Evolutionary conservation across 53 echinoderm and acorn worm genomes (phyloP).

Genomic region (Apostichopus leukothele): DNA sequence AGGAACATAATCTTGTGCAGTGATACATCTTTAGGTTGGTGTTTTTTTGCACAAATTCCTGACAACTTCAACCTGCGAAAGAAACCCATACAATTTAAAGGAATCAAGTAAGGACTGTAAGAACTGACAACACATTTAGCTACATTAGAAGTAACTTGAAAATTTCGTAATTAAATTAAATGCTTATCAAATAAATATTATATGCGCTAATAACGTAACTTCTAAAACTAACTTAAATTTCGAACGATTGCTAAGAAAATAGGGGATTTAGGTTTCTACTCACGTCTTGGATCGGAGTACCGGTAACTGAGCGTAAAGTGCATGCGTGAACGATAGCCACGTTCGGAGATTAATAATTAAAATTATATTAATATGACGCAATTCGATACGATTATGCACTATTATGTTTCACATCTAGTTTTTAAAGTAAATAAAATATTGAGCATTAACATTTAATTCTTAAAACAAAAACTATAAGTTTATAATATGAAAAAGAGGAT

Average conservation of each 20-base stretch:
- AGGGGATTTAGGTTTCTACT: neutral
- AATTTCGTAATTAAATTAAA: no score
- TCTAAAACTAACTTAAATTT: neutral
- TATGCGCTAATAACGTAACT: neutral
- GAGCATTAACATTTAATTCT: neutral
- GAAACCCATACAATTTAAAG: conserved; percentile 44
- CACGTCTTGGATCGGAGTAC: conserved; percentile 21
- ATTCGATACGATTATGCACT: no score
- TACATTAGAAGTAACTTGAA: no score
- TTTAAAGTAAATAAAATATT: neutral
- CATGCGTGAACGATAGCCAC: conserved; percentile 2
- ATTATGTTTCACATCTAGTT: no score
- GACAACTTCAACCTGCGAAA: conserved; percentile 50
- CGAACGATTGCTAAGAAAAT: conserved; percentile 17
- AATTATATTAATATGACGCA: no score
- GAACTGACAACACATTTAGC: neutral
- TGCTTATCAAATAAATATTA: no score
- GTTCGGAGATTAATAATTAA: neutral
- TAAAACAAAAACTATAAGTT: neutral
- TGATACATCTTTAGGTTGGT: conserved; percentile 77
- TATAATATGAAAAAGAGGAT: neutral
- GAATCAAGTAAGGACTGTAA: conserved; percentile 32
- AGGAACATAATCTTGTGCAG: conserved; percentile 85
- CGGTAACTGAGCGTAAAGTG: neutral
- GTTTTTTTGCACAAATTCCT: conserved; percentile 48